phyloP scores from a whole-genome alignment of 1,140 invertebrate species.

The Periplaneta americana region DNA sequence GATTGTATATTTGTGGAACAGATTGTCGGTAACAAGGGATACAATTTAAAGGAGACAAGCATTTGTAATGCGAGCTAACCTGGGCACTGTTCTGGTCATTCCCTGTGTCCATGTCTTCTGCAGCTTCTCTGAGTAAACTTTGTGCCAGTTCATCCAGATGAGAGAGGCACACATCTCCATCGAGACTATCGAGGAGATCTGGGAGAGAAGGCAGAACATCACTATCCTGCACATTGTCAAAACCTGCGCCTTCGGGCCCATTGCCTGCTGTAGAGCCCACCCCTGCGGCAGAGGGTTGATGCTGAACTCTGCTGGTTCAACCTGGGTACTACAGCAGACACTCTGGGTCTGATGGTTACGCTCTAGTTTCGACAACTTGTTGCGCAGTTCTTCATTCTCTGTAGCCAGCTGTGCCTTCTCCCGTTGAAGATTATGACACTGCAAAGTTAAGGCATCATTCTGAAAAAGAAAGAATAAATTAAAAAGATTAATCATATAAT shows the following conservation, averaged over 20 bases:
- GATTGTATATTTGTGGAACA: no score
- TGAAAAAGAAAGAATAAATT: slow-evolving; percentile 25
- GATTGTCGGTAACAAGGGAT: no score
- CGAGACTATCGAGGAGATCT: slow-evolving; percentile 64
- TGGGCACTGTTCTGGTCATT: background rate
- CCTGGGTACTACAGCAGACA: slow-evolving; percentile 51
- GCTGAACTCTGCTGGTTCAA: slow-evolving; percentile 70
- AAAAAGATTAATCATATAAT: background rate
- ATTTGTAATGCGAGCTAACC: no score
- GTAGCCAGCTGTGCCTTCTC: slow-evolving; percentile 53
- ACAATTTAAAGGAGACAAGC: no score
- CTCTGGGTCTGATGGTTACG: slow-evolving; percentile 36
- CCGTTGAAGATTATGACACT: slow-evolving; percentile 51
- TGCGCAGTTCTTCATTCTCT: slow-evolving; percentile 57
- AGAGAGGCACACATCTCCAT: slow-evolving; percentile 57
- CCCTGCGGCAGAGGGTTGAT: slow-evolving; percentile 76
- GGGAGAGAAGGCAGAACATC: slow-evolving; percentile 71
- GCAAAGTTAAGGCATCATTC: slow-evolving; percentile 55
- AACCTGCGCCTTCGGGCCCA: slow-evolving; percentile 36
- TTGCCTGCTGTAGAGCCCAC: slow-evolving; percentile 55
- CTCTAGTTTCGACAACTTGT: background rate
- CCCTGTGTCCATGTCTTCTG: slow-evolving; percentile 55
- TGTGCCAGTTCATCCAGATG: slow-evolving; percentile 72
- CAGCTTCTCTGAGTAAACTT: slow-evolving; percentile 72
- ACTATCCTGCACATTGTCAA: slow-evolving; percentile 57